A percentile compares a stretch with the other conserved stretches of the same genome.
phyloP scores from a whole-genome alignment of 2,888 invertebrate species.

The Balanococcus diminutus region DNA sequence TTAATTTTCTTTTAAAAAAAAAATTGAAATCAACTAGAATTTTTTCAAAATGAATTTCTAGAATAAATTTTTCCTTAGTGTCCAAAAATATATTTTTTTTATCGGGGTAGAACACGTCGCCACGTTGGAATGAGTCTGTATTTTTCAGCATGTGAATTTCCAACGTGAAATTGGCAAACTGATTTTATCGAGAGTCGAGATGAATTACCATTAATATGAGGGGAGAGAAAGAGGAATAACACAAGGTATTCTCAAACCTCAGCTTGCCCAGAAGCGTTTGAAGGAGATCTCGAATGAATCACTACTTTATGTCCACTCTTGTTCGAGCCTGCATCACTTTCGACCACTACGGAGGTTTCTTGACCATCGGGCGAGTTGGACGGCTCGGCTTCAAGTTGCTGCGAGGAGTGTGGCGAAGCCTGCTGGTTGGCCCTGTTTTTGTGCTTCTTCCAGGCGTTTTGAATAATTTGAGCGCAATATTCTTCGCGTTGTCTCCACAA shows the following conservation, averaged over 20 bases:
- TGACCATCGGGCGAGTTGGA: conserved; percentile 62
- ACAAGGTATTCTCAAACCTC: conserved; percentile 71
- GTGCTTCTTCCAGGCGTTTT: conserved; percentile 87
- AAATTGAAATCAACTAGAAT: too few relatives aligned
- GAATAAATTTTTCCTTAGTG: too few relatives aligned
- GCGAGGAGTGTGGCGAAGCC: not conserved
- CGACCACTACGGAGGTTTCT: conserved; percentile 84
- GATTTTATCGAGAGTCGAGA: not conserved
- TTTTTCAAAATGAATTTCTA: too few relatives aligned
- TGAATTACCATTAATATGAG: conserved; percentile 59
- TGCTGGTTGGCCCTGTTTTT: not conserved
- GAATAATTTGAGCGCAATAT: conserved; percentile 93
- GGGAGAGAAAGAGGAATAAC: conserved; percentile 60
- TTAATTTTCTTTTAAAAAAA: too few relatives aligned
- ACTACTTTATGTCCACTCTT: conserved; percentile 90
- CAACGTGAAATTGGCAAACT: not conserved
- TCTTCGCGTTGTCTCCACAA: conserved; percentile 95
- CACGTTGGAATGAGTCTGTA: not conserved
- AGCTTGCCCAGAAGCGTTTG: conserved; percentile 85
- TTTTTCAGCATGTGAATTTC: not conserved
- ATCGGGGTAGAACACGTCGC: too few relatives aligned
- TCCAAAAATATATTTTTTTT: too few relatives aligned
- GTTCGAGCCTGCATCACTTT: conserved; percentile 80
- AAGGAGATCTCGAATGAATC: conserved; percentile 85
- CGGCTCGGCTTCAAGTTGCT: conserved; percentile 63